Conservation (phyloP, 2,888 invertebrate species). For the Panopea generosa region DNA sequence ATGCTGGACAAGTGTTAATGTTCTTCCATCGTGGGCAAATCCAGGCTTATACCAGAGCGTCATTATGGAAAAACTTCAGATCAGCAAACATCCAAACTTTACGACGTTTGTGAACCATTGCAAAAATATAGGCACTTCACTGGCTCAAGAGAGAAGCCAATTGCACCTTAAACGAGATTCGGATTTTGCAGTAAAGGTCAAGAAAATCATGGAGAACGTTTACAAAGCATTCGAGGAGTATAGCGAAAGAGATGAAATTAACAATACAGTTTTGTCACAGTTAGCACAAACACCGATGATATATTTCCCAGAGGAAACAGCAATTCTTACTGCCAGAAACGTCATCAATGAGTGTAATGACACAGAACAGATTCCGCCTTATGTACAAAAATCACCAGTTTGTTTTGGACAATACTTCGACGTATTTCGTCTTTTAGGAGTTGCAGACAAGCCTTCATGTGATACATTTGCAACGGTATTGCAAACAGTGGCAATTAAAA, state of each 20-base stretch:
- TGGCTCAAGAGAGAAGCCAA: neutral
- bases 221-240: slow-evolving; percentile 11
- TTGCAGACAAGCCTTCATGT: slow-evolving; percentile 49
- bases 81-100: neutral
- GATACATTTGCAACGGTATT: slow-evolving; percentile 65
- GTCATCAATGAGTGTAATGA: slow-evolving; percentile 52
- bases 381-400: slow-evolving; percentile 64
- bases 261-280: neutral
- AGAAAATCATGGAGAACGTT: slow-evolving; percentile 6
- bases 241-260: neutral
- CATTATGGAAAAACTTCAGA: slow-evolving; percentile 1
- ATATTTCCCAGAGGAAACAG: slow-evolving; percentile 30
- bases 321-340: slow-evolving; percentile 50
- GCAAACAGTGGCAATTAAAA: slow-evolving; percentile 37
- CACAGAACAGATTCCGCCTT: slow-evolving; percentile 65
- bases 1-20: slow-evolving; percentile 20
- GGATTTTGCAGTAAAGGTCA: neutral
- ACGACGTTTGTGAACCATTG: slow-evolving; percentile 13
- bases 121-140: neutral
- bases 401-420: slow-evolving; percentile 57
- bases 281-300: slow-evolving; percentile 18
- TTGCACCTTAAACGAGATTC: neutral
- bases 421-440: slow-evolving; percentile 68
- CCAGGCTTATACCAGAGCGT: neutral
- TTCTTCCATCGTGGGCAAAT: slow-evolving; percentile 5